Evolutionary conservation across 2,888 invertebrate genomes (phyloP), one percentile per base, ranked within the genome.

Genomic region (Argyresthia albistria): DNA sequence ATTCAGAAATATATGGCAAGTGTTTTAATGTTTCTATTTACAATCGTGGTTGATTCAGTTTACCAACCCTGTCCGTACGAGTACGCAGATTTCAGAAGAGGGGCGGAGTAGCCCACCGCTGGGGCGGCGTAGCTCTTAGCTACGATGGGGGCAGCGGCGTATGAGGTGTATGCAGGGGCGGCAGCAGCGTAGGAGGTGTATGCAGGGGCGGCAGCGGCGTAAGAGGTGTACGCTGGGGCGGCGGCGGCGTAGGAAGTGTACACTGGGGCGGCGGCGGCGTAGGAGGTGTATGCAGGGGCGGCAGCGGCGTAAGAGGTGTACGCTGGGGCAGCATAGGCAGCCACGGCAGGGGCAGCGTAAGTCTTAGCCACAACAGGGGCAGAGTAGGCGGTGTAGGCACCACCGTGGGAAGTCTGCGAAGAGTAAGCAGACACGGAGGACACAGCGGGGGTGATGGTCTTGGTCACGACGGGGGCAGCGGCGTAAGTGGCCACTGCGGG

Each of bases 121-220:
- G 56, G 46, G n/a, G 56, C 57, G 35, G 57, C 57, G 53, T 55
- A 55, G 16, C 50, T 52, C 55, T 67, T 66, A 55, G 67, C 60
- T 52, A 76, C 65, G 51, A 81, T 65, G 56, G 88, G 84, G 53
- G 86, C 75, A 58, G 89, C 88, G 53, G 86, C 67, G 62, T 78
- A 77, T 57, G 81, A 75, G 42, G 70, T 63, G 50, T 66, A 58
- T 43, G 57, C 77, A 52, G 57, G 56, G 14, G 56, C 56, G 35
- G 57, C 55, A 45, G 50, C 43, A 70, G 55, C 73, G 73, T 54
- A 66, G 69, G 37, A 61, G 54, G 49, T 37, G 9, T 51, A 48
- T 48, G 55, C 46, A 43, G 56, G 46, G 12, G 56, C 57, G 35
- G 57, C 57, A 57, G 89, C 88, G 53, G 86, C 67, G 62, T 78